These are phyloP conservation scores for Holotrichia oblita DNA, from an alignment of 1,140 invertebrate genomes.

Conservation along the genomic window DNA sequence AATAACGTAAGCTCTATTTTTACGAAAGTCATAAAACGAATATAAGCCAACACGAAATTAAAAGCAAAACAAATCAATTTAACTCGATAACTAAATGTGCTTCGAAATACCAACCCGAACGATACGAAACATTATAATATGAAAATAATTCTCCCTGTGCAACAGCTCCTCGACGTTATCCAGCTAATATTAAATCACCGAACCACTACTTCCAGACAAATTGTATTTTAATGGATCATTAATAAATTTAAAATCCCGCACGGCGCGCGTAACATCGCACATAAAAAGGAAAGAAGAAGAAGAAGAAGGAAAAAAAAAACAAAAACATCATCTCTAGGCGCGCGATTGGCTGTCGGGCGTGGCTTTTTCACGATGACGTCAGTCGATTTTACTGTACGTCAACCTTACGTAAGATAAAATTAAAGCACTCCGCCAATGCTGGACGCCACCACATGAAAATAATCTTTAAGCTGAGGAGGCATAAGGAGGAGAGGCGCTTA, in stretches of 20 bases:
- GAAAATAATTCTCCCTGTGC: not conserved
- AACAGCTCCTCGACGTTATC: not conserved
- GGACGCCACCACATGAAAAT: not conserved
- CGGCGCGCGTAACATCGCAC: not conserved
- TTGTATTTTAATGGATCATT: conserved; percentile 37
- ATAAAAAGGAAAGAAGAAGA: too few species aligned
- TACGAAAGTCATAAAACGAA: not conserved
- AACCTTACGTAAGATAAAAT: not conserved
- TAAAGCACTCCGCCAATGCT: not conserved
- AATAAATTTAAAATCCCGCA: conserved; percentile 34
- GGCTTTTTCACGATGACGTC: conserved; percentile 16
- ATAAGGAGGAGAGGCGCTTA: not conserved
- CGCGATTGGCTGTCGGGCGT: conserved; percentile 11
- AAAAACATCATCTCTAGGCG: not conserved
- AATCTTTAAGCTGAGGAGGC: not conserved
- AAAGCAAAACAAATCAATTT: conserved; percentile 5
- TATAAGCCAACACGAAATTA: too few species aligned
- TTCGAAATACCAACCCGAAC: not conserved
- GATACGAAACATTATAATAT: not conserved
- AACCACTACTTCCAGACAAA: conserved; percentile 15
- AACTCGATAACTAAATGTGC: not conserved
- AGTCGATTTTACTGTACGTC: not conserved
- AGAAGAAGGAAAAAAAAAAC: not conserved
- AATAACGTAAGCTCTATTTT: not conserved
- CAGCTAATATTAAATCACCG: conserved; percentile 12